Conservation (phyloP, 2,888 invertebrate species). For the Anthophora plumipes region DNA sequence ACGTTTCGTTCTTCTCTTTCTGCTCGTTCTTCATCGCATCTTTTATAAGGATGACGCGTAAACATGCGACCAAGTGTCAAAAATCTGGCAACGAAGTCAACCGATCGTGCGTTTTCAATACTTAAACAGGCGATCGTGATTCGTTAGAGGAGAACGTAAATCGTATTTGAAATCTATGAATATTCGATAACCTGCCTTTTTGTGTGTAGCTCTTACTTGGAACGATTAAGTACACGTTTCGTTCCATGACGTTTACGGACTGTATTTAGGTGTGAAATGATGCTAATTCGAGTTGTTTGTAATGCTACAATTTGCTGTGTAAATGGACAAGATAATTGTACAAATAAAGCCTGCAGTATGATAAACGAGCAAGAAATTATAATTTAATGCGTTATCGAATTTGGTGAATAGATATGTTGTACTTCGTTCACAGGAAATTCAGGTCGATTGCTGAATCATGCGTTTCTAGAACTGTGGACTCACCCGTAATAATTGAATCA, state of each 20-base stretch:
- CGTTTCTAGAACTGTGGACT: neutral
- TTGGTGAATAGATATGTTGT: neutral
- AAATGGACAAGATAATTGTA: slow-evolving; percentile 2
- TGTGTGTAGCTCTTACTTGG: neutral
- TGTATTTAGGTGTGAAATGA: neutral
- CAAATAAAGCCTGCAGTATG: neutral
- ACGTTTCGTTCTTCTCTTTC: neutral
- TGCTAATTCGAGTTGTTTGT: slow-evolving; percentile 8
- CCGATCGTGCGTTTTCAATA: neutral
- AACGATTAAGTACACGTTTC: neutral
- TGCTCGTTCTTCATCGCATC: no score
- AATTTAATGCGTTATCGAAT: neutral
- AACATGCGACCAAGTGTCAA: neutral
- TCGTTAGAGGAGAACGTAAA: neutral
- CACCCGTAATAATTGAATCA: no score
- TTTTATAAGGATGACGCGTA: neutral
- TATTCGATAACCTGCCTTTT: neutral
- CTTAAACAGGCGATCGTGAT: no score
- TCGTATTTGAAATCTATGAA: neutral
- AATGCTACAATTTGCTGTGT: neutral
- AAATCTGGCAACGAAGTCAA: neutral
- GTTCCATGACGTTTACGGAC: neutral
- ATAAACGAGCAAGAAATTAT: neutral
- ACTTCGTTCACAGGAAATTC: neutral
- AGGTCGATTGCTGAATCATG: neutral